Base-by-base conservation (phyloP, 2,113 vertebrate species). In the Chionodraco myersi region DNA sequence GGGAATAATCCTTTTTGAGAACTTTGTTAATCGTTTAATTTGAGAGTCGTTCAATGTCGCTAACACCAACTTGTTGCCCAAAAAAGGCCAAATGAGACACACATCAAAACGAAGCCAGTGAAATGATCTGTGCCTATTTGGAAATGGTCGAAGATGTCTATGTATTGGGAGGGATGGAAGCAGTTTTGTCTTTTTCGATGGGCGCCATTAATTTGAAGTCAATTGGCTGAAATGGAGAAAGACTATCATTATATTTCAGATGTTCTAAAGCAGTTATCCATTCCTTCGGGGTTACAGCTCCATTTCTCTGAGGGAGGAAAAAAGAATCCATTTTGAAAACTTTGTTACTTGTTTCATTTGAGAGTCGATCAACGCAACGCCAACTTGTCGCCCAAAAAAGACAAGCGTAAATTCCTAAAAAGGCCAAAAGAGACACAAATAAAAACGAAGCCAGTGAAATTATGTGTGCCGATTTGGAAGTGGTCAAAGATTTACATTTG, bases 81-180 rank as follows among this genome's bases (percentile, higher is more conserved):
- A n/a, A n/a, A n/a, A n/a, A n/a, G n/a, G n/a, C n/a, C n/a, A n/a
- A n/a, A n/a, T n/a, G n/a, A n/a, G n/a, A n/a, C n/a, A n/a, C n/a
- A n/a, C n/a, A n/a, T n/a, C n/a, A n/a, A n/a, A n/a, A n/a, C n/a
- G 89, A 94, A 41, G 36, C 30, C 30, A 30, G 30, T 3, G 91
- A 94, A 30, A 30, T 30, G 3, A 30, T 4, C 77, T 68, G 79
- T 41, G 59, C 52, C 58, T 59, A 21, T 83, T 80, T 72, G 30
- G 30, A 75, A 48, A 77, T 69, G 51, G 67, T 72, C 75, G 78
- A 74, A 85, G 77, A 76, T 80, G 81, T 72, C 79, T 48, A 53
- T 90, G 30, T 30, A 30, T 30, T 30, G 26, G 5, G 0, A 11
- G 66, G 56, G 70, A 13, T 34, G 72, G 58, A 57, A 53, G 59